These are phyloP conservation scores for Philereme transversata DNA, from an alignment of 2,888 invertebrate species.

Conservation along the genomic window DNA sequence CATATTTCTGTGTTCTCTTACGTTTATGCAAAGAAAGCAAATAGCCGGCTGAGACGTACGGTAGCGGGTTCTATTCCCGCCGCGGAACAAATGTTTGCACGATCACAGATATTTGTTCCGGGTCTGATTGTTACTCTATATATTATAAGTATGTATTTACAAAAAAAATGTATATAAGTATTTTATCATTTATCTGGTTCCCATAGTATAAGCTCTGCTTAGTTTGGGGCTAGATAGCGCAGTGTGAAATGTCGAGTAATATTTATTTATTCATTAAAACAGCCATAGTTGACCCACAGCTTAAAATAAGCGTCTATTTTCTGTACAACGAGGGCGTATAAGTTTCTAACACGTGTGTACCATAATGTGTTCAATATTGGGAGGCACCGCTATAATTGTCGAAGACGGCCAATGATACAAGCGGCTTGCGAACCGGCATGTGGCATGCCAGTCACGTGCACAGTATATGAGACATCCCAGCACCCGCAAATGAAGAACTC, in stretches of 20 bases:
- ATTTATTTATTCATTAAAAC: too few species aligned
- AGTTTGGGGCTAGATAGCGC: too few species aligned
- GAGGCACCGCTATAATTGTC: slow-evolving; percentile 43
- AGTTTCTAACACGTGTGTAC: slow-evolving; percentile 28
- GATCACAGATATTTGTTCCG: too few species aligned
- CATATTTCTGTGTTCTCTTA: neutral
- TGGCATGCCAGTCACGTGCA: slow-evolving; percentile 65
- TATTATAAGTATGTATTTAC: too few species aligned
- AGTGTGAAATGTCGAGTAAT: too few species aligned
- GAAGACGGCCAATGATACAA: slow-evolving; percentile 45
- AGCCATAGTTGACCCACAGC: neutral
- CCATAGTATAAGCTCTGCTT: too few species aligned
- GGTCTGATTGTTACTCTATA: too few species aligned
- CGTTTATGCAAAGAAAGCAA: neutral
- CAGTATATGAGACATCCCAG: slow-evolving; percentile 67
- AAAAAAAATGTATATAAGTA: too few species aligned
- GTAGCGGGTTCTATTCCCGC: too few species aligned
- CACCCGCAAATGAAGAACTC: slow-evolving; percentile 62
- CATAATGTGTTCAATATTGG: slow-evolving; percentile 36
- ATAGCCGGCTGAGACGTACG: too few species aligned
- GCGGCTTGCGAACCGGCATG: slow-evolving; percentile 11
- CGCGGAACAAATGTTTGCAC: too few species aligned
- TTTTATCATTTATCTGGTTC: too few species aligned
- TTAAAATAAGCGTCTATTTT: slow-evolving; percentile 19
- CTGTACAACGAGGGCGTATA: slow-evolving; percentile 24